A percentile compares a stretch with the other conserved stretches of the same genome.
phyloP scores from a whole-genome alignment of 2,797 vertebrate species.

The Gambelia wislizenii region DNA sequence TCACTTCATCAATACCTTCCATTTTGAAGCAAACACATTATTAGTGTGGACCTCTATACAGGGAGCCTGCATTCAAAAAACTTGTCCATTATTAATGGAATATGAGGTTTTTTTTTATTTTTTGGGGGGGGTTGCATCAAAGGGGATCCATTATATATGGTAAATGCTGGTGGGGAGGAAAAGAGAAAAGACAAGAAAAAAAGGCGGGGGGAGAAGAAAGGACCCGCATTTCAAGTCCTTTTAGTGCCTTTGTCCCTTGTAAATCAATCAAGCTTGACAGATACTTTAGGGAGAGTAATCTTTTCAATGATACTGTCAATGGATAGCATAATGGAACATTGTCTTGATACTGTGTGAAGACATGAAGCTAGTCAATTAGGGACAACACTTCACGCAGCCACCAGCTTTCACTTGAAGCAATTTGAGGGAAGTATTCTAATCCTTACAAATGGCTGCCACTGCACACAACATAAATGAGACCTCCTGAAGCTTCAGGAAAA shows the following conservation, averaged over 20 bases:
- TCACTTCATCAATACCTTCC: conserved; percentile 77
- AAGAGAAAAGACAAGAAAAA: conserved; percentile 66
- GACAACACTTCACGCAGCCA: conserved; percentile 75
- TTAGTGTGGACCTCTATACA: conserved; percentile 75
- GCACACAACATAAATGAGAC: conserved; percentile 77
- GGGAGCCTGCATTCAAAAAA: conserved; percentile 76
- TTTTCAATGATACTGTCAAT: conserved; percentile 81
- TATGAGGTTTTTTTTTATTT: conserved; percentile 77
- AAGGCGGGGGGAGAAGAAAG: conserved; percentile 67
- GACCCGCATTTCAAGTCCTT: conserved; percentile 78
- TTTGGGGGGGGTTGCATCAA: too few relatives aligned
- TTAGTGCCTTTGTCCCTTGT: conserved; percentile 77
- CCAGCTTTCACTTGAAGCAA: conserved; percentile 75
- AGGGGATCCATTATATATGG: conserved; percentile 76
- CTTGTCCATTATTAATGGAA: conserved; percentile 78
- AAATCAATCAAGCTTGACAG: conserved; percentile 82
- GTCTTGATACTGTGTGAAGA: conserved; percentile 79
- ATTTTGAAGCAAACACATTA: conserved; percentile 79
- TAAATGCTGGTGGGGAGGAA: conserved; percentile 71
- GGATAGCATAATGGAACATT: conserved; percentile 81
- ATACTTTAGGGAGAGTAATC: conserved; percentile 82
- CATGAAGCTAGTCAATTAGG: conserved; percentile 81
- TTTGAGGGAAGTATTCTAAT: conserved; percentile 78
- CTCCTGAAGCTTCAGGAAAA: conserved; percentile 77
- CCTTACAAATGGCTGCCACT: conserved; percentile 73